Evolutionary conservation across 1,140 invertebrate species (phyloP), one percentile per base, ranked within the genome.

Genomic region (Catajapyx aquilonaris): DNA sequence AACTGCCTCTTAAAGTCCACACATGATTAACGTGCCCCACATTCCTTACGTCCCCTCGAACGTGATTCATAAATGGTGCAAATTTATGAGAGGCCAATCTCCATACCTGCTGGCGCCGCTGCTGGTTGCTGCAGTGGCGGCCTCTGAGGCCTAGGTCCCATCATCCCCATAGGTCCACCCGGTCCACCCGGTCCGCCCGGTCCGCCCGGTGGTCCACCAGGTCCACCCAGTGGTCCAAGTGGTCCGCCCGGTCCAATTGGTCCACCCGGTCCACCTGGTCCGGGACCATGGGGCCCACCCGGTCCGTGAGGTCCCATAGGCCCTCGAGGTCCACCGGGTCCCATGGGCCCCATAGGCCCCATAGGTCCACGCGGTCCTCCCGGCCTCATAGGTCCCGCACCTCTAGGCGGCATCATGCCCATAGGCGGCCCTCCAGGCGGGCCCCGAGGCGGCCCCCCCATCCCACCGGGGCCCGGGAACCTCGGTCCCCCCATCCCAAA

Each of bases 321-420:
- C n/a, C 37, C 37, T 28, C 46, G 45, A 17, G 48, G 48, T 5
- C 39, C 38, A 3, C 44, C 44, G 32, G 34, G 25, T 3, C 41
- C 46, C 31, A 41, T 41, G 19, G 37, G 39, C 9, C 46, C 46
- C 37, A 48, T 43, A 10, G 39, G 44, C 25, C 41, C 30, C n/a
- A n/a, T n/a, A 35, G 41, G 46, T 35, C 46, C 31, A 34, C 36
- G 37, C 22, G 42, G 44, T 11, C 40, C 47, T 2, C 45, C 48
- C 38, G 47, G 46, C 19, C 35, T 40, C 0, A 43, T 43, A 40
- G 45, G 44, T 17, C 34, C 41, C 13, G 38, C 25, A 16, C 41
- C 40, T 31, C 32, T 9, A 28, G 23, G 23, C 13, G 7, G 31
- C 34, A 10, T 25, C 15, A 19, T 31, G 31, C 13, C 37, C 45